A percentile compares a stretch with the other conserved stretches of the same genome.
These are phyloP conservation scores for Chloroceryle aenea DNA, from an alignment of 2,113 vertebrate species.

Conservation along the genomic window DNA sequence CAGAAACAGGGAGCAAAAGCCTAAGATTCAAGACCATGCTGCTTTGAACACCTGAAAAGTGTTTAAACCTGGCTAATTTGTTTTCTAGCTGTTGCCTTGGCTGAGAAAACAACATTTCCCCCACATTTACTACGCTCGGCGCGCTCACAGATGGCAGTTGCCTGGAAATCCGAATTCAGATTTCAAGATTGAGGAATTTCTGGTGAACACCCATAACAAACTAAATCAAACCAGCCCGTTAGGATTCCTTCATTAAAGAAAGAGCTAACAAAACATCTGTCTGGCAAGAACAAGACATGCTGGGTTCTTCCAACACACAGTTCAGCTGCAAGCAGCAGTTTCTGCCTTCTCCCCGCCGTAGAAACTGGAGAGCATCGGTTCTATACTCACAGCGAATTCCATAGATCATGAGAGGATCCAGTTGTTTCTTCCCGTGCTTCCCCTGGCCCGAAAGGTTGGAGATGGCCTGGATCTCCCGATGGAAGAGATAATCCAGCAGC, in stretches of 20 bases:
- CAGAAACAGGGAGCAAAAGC: neutral
- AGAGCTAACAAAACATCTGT: neutral
- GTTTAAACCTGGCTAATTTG: neutral
- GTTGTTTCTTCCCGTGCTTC: constrained; percentile 97
- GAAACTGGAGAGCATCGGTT: neutral
- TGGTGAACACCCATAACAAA: neutral
- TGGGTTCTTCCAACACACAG: neutral
- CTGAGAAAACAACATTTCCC: neutral
- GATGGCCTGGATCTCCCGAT: constrained; percentile 95
- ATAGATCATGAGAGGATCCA: constrained; percentile 98
- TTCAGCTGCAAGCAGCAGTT: neutral
- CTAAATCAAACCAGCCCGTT: neutral
- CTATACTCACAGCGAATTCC: constrained; percentile 93
- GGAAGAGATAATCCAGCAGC: constrained; percentile 94
- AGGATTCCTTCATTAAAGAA: neutral
- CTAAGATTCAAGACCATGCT: neutral
- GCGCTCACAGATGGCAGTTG: neutral
- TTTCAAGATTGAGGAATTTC: neutral
- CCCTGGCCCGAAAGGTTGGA: constrained; percentile 97
- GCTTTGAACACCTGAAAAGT: neutral
- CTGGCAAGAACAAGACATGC: neutral
- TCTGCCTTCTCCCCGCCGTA: neutral
- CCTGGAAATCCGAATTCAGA: neutral
- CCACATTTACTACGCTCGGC: neutral
- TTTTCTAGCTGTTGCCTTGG: neutral